Base-by-base conservation (phyloP, 1,140 invertebrate species). In the Hylaeus anthracinus region DNA sequence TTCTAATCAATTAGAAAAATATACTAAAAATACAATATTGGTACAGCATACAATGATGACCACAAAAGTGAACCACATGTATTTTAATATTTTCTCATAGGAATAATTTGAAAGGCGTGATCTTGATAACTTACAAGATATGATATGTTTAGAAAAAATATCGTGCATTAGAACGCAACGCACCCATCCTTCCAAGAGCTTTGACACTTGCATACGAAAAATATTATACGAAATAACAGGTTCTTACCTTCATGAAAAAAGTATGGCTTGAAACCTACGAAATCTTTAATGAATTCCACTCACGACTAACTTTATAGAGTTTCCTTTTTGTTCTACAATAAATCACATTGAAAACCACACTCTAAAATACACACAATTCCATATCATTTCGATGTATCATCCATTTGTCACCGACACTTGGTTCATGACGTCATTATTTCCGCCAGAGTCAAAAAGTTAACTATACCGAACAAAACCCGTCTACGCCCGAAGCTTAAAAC, bases 341-440 rank as follows among this genome's bases (percentile, higher is more conserved):
- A 75, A 15, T 72, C 15, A 60, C 72, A 76, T 83, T 39, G 85
- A 72, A 84, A 51, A 76, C 2, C 5, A 72, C 37, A 51, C 53
- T 58, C 12, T 60, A 61, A 72, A 4, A 5, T 69, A 41, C 41
- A 72, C n/a, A 72, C 60, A 77, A 70, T 74, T 43, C 58, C 26
- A 65, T 75, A 78, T 61, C 74, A 72, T 53, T 67, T 51, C 10
- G 63, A 79, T 82, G 79, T 76, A 80, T 87, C 86, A 87, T 61
- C 60, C 72, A 74, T 65, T 83, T 86, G 81, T 72, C 69, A 86
- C 83, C 61, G 65, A 76, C 64, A 71, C 63, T 67, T 84, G 66
- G 61, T 60, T 64, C 26, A 73, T 83, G 86, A 88, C 86, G 86
- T 88, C 87, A 88, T 88, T 79, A 87, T 85, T 87, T 87, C 86